A percentile compares a stretch with the other conserved stretches of the same genome.
Conservation (phyloP, 2,888 invertebrate species). For the Cosmopolites sordidus region DNA sequence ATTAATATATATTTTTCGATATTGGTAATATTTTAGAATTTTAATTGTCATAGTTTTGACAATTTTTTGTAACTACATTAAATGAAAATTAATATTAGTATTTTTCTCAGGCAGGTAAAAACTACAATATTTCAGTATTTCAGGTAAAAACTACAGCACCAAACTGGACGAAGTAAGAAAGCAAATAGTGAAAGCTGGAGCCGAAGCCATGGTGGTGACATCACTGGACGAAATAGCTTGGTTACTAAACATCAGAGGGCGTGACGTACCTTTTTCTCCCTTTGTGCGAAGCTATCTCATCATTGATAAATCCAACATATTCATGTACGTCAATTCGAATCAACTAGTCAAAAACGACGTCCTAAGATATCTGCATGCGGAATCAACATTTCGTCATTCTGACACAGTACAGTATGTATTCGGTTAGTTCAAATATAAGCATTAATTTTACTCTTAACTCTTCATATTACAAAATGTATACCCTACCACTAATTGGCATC, state of each 20-base stretch:
- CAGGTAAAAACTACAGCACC: constrained; percentile 67
- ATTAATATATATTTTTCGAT: too few species aligned
- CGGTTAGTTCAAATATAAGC: too few species aligned
- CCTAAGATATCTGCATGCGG: constrained; percentile 50
- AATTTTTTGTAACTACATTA: too few species aligned
- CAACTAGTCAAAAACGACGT: constrained; percentile 54
- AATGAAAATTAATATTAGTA: too few species aligned
- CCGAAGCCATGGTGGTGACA: constrained; percentile 77
- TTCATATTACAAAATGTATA: too few species aligned
- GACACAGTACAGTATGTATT: constrained; percentile 60
- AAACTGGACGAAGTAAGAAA: constrained; percentile 67
- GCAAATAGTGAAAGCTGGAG: constrained; percentile 58
- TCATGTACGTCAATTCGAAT: constrained; percentile 65
- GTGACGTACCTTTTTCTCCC: constrained; percentile 77
- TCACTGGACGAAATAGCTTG: constrained; percentile 86
- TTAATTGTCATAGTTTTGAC: too few species aligned
- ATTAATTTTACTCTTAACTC: not conserved
- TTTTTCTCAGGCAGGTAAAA: constrained; percentile 13
- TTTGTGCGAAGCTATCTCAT: constrained; percentile 73
- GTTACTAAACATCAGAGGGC: constrained; percentile 82
- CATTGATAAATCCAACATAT: constrained; percentile 60
- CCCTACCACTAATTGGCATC: too few species aligned
- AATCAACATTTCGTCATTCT: constrained; percentile 55
- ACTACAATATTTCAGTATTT: constrained; percentile 30
- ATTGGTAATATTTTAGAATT: too few species aligned